Base-by-base conservation (phyloP, 2,888 invertebrate genomes). In the Melanchra persicariae region DNA sequence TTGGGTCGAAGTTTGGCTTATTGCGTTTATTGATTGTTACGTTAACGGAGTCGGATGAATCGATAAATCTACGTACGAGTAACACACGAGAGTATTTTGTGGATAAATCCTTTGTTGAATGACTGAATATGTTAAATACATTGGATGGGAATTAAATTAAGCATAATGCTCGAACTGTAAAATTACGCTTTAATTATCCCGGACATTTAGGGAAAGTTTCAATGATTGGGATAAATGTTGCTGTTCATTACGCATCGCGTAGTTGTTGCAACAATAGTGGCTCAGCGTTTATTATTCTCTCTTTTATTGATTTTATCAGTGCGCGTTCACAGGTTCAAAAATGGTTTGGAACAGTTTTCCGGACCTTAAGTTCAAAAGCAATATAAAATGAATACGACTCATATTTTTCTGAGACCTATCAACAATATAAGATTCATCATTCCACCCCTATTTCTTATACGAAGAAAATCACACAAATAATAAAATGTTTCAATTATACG, bases 1-100 rank as follows among this genome's bases (percentile, higher is more conserved):
- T 84, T 83, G 66, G 77, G 63, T 80, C 63, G 52, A 65, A 79
- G 71, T 82, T 80, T 70, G 70, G 82, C 76, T 83, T 79, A 77
- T 79, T 68, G 64, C 68, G 58, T 77, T 54, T 80, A 77, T 79
- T 78, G 77, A 77, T 78, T 82, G 76, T 70, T 70, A 75, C 65
- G 62, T 74, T 54, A 67, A 74, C 24, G 12, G 65, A 45, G 43
- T 61, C 54, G 24, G 7, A 43, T 47, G 15, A 75, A 75, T 77
- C 63, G 22, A 77, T 68, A 59, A 80, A 79, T 74, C n/a, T 67
- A 59, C 45, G 58, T 40, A 40, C 45, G 17, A 45, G 45, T 59
- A 59, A 30, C 49, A 77, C 59, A 64, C 61, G 45, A 58, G 45
- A 45, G 40, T 49, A 63, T 76, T 57, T 79, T 49, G 59, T 52